phyloP scores from a whole-genome alignment of 2,797 vertebrate genomes.

The Paramormyrops hopkinsi region DNA sequence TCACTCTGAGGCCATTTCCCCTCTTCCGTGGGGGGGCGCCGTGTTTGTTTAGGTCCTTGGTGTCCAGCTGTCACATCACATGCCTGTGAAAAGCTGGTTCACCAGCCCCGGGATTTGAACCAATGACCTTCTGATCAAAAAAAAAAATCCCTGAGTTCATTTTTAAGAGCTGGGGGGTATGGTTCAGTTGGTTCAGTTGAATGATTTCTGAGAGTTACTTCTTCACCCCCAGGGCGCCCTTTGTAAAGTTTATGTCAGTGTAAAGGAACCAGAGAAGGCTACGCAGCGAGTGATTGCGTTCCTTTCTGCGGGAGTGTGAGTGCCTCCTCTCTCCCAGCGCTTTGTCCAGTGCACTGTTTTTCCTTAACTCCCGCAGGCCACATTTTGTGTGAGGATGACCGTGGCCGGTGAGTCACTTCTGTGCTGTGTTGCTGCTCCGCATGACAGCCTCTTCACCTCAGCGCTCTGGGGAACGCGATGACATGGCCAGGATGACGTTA shows the following conservation, averaged over 20 bases:
- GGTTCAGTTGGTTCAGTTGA: slow-evolving; percentile 9
- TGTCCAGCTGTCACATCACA: not conserved
- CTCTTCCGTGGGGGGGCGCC: not conserved
- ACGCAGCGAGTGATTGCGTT: not conserved
- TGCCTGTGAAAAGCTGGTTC: not conserved
- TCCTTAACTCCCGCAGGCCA: not conserved
- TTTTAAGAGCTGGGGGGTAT: not conserved
- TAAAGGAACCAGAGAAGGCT: not conserved
- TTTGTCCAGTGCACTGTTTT: not conserved
- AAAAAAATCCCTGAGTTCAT: not conserved
- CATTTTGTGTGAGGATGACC: not conserved
- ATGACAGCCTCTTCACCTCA: not conserved
- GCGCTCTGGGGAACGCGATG: not conserved
- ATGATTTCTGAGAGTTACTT: not conserved
- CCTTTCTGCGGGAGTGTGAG: not conserved
- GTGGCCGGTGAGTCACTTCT: not conserved
- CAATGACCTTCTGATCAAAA: not conserved
- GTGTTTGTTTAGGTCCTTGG: not conserved
- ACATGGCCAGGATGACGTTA: not conserved
- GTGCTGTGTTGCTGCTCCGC: not conserved
- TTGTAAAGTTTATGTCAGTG: not conserved
- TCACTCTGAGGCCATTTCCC: not conserved
- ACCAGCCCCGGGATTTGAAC: not conserved
- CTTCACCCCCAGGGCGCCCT: not conserved
- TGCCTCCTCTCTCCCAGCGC: not conserved